phyloP scores from a whole-genome alignment of 2,888 invertebrate species.

The Nineta flava region DNA sequence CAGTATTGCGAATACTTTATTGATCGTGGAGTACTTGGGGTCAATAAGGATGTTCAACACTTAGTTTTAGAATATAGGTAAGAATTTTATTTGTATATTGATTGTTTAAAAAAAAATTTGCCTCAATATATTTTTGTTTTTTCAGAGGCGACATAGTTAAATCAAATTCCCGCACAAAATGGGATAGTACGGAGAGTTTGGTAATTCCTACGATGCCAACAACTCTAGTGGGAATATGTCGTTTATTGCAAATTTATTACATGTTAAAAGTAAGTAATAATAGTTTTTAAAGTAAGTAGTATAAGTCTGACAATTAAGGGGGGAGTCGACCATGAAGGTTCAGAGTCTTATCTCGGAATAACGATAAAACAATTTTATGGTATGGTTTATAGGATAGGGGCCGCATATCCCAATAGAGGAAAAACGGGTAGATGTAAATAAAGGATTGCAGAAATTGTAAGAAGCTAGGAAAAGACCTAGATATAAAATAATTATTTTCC shows the following conservation, averaged over 20 bases:
- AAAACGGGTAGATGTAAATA: no score
- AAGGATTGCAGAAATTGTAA: no score
- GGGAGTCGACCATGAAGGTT: no score
- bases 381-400: no score
- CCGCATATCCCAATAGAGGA: no score
- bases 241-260: constrained; percentile 56
- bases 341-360: no score
- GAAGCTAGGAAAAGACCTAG: no score
- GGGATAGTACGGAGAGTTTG: constrained; percentile 47
- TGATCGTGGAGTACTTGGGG: constrained; percentile 54
- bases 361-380: no score
- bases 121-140: constrained; percentile 5
- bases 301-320: no score
- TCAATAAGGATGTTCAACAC: constrained; percentile 50
- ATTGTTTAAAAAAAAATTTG: background rate
- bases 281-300: no score
- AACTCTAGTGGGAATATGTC: constrained; percentile 52
- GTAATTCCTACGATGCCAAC: constrained; percentile 62
- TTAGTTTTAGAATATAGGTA: constrained; percentile 49
- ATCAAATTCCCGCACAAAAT: constrained; percentile 43
- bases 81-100: constrained; percentile 8
- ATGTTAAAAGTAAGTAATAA: constrained; percentile 42
- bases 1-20: constrained; percentile 63
- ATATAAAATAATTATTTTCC: no score
- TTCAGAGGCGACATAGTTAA: constrained; percentile 41